These are phyloP conservation scores for Erithacus rubecula DNA, from an alignment of 2,797 vertebrate genomes.

Conservation along the genomic window DNA sequence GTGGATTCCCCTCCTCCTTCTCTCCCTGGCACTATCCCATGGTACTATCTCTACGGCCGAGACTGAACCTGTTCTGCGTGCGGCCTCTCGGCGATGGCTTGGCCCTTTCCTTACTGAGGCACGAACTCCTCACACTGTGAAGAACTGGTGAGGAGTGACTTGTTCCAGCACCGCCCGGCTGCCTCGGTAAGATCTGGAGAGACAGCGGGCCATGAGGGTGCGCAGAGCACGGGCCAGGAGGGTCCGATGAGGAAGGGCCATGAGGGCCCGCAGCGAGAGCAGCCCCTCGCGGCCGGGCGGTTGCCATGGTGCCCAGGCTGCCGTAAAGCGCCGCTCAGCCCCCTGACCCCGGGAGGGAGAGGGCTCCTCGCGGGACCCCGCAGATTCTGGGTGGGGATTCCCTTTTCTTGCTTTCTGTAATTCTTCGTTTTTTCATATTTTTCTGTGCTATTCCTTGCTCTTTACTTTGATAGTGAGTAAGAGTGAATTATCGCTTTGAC, in stretches of 20 bases:
- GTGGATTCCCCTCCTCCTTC: not conserved
- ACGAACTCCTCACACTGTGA: accelerated
- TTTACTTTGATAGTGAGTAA: not conserved
- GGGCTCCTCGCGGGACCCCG: accelerated
- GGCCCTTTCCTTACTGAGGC: not conserved
- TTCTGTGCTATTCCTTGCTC: not conserved
- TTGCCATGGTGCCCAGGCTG: not conserved
- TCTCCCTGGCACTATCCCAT: not conserved
- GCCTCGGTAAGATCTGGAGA: accelerated
- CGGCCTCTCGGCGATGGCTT: not conserved
- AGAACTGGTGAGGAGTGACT: not conserved
- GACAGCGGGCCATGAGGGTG: accelerated
- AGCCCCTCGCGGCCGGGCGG: accelerated
- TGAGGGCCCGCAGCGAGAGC: no score
- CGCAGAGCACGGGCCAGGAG: no score
- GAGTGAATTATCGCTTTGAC: not conserved
- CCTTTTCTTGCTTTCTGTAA: no score
- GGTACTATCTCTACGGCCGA: not conserved
- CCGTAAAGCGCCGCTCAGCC: not conserved
- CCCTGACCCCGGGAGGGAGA: accelerated
- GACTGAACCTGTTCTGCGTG: not conserved
- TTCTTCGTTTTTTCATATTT: accelerated
- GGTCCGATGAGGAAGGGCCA: no score
- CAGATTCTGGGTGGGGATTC: accelerated
- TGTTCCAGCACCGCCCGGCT: not conserved